Conservation (phyloP, 2,113 vertebrate species). For the Urocitellus parryii region DNA sequence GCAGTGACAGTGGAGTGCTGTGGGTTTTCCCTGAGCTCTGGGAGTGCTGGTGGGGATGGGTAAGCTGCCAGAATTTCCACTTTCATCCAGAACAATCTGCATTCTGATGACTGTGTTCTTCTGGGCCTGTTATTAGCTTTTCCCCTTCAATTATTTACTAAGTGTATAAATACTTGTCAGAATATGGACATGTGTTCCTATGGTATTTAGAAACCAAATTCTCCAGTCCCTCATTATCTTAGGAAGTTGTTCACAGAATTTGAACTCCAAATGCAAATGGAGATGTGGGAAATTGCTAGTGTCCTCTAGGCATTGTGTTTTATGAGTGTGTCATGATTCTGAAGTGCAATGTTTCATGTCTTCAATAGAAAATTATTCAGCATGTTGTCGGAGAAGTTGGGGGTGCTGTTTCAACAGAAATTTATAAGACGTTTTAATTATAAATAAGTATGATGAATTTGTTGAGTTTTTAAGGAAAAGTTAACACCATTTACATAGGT, state of each 20-base stretch:
- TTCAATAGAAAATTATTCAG: conserved; percentile 21
- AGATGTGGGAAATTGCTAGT: conserved; percentile 38
- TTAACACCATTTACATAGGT: not conserved
- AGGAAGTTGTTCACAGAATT: conserved; percentile 58
- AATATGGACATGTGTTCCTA: conserved; percentile 63
- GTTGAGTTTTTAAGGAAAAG: not conserved
- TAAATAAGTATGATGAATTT: conserved; percentile 46
- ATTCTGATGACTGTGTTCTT: conserved; percentile 26
- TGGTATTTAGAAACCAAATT: conserved; percentile 60
- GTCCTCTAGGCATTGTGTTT: not conserved
- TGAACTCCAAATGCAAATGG: conserved; percentile 43
- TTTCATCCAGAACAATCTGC: conserved; percentile 11
- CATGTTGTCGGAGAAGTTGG: not conserved
- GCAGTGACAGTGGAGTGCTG: not conserved
- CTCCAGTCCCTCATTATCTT: conserved; percentile 65
- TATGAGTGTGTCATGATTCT: not conserved
- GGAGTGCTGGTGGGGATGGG: not conserved
- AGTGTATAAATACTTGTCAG: conserved; percentile 72
- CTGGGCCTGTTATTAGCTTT: conserved; percentile 18
- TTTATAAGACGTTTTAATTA: not conserved
- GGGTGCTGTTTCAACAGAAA: not conserved
- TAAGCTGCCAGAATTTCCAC: not conserved
- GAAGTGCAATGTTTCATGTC: conserved; percentile 23
- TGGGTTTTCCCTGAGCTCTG: not conserved
- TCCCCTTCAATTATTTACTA: conserved; percentile 80